Evolutionary conservation across 92 coral and sea anemone genomes (phyloP).

Genomic region (Siderastrea radians): DNA sequence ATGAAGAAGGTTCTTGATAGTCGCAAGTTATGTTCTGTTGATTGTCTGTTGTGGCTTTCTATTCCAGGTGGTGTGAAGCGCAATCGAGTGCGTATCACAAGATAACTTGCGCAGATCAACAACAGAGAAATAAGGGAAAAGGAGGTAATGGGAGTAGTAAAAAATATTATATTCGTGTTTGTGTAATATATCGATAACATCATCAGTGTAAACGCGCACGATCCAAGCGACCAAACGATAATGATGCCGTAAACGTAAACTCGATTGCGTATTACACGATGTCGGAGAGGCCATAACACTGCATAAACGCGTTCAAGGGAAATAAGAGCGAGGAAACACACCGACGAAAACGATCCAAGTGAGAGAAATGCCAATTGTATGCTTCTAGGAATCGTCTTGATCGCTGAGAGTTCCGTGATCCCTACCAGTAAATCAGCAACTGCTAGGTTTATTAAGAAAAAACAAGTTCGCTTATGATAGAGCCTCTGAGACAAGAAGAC

Average conservation of each 20-base stretch:
- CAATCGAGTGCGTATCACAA: not conserved
- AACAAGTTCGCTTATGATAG: not conserved
- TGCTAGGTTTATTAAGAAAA: not conserved
- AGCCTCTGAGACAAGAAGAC: not conserved
- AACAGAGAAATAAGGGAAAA: not conserved
- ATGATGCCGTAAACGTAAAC: not conserved
- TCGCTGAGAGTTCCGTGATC: not conserved
- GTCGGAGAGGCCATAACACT: constrained; percentile 7
- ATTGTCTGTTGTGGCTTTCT: not conserved
- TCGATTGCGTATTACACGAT: not conserved
- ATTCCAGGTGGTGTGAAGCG: not conserved
- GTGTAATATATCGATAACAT: not conserved
- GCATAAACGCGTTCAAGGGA: constrained; percentile 5
- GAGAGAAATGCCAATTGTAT: too few relatives aligned
- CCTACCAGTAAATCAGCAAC: constrained; percentile 23
- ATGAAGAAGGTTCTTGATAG: not conserved
- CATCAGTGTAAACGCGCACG: not conserved
- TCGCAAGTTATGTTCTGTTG: not conserved
- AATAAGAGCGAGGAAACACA: constrained; percentile 1
- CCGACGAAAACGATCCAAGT: not conserved
- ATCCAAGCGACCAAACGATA: not conserved
- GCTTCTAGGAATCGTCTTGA: not conserved
- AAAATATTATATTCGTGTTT: not conserved
- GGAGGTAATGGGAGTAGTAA: too few relatives aligned
- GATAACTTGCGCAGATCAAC: not conserved